Base-by-base conservation (phyloP, 2,888 invertebrate species). In the Eristalis arbustorum region DNA sequence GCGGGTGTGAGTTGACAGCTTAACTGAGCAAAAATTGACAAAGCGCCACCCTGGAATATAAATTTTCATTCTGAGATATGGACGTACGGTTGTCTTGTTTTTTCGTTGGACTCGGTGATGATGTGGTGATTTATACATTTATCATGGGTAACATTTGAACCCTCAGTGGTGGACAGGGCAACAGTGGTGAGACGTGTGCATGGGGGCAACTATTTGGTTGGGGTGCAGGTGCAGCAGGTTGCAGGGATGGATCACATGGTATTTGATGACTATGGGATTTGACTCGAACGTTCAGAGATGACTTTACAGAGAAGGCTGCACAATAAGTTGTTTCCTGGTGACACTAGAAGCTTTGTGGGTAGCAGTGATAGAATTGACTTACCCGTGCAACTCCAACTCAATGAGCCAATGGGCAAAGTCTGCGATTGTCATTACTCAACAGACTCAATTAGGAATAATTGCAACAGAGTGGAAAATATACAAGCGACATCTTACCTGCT, bases 11-110 rank as follows among this genome's bases (percentile, higher is more conserved):
- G 71, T 71, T 71, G 76, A 28, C 34, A 77, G 85, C 85, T 85
- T 82, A 85, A 85, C 77, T 82, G 77, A 77, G 77, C 63, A 79
- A 87, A 87, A 83, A 75, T 87, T 83, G 87, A 87, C 83, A 87
- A 83, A 75, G 75, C 83, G 75, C 34, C 75, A 57, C 66, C 59
- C 18, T 71, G 66, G 75, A 87, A 83, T 87, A 87, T 83, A 87
- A 87, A 87, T 87, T 87, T 72, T 77, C 63, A 77, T 82, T 78
- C 82, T n/a, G 68, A 75, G 68, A 66, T 56, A 34, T n/a, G 49
- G 49, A 49, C 42, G 42, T 42, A 59, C 23, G 28, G 28, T 59
- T 31, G 8, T 31, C 8, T 8, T 31, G 1, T 31, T 66, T 71
- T 66, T 81, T 67, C 37, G 28, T 75, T 37, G 34, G 23, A 40